Evolutionary conservation across 2,888 invertebrate species (phyloP).

Genomic region (Drosophila ezoana): DNA sequence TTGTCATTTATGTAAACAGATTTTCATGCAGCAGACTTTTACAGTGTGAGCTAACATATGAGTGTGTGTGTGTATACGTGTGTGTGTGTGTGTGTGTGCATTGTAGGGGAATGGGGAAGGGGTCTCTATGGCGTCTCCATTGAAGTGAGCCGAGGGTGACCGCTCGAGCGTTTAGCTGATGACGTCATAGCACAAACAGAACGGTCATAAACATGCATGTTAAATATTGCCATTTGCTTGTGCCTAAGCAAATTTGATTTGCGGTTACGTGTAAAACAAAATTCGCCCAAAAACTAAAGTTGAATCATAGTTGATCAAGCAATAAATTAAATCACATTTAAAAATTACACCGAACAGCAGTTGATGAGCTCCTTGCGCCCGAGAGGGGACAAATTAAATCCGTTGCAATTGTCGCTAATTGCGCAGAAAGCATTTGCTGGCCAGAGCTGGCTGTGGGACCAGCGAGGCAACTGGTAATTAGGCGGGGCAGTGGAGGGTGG

Average conservation of each 20-base stretch:
- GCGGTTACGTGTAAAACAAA: neutral
- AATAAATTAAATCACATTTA: slow-evolving; percentile 10
- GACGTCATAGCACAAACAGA: slow-evolving; percentile 43
- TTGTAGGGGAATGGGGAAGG: neutral
- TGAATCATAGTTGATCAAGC: slow-evolving; percentile 25
- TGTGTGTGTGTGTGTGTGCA: neutral
- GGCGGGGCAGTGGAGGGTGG: slow-evolving; percentile 12
- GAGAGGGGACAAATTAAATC: slow-evolving; percentile 36
- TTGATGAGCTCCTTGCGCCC: slow-evolving; percentile 8
- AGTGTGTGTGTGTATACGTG: slow-evolving; percentile 3
- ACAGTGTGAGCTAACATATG: slow-evolving; percentile 8
- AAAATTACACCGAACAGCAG: slow-evolving; percentile 1
- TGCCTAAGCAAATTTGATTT: slow-evolving; percentile 19
- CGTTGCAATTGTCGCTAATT: slow-evolving; percentile 49
- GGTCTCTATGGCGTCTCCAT: slow-evolving; percentile 3
- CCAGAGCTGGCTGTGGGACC: neutral
- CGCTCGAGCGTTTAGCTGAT: slow-evolving; percentile 38
- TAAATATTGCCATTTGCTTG: slow-evolving; percentile 29
- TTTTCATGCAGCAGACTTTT: slow-evolving; percentile 39
- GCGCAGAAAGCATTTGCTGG: slow-evolving; percentile 29
- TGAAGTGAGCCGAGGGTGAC: slow-evolving; percentile 39
- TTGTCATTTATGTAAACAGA: slow-evolving; percentile 63
- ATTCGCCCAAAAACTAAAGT: slow-evolving; percentile 8
- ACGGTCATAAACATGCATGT: slow-evolving; percentile 17
- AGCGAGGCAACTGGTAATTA: slow-evolving; percentile 43